phyloP scores from a whole-genome alignment of 2,113 vertebrate genomes.

The Poecile atricapillus region DNA sequence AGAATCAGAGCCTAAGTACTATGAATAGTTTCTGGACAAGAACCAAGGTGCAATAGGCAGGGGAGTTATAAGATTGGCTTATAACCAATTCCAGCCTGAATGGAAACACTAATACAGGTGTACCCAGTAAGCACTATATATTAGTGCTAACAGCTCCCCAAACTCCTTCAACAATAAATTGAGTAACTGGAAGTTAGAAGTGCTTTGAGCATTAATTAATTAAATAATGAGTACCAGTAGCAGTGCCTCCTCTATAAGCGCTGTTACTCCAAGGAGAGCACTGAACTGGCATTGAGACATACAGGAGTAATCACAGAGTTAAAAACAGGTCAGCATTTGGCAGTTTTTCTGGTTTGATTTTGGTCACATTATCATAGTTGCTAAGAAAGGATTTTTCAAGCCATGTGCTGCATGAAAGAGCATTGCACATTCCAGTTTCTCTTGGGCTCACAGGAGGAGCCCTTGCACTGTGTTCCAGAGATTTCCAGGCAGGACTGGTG shows the following conservation, averaged over 20 bases:
- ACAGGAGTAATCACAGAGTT: background rate
- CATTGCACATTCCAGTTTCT: background rate
- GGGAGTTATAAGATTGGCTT: background rate
- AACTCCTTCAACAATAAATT: background rate
- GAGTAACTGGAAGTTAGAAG: background rate
- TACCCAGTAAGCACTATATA: background rate
- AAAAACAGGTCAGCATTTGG: background rate
- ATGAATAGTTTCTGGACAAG: background rate
- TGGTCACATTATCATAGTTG: background rate
- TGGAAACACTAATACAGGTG: background rate
- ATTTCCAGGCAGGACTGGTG: background rate
- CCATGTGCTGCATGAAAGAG: background rate
- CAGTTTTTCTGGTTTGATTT: background rate
- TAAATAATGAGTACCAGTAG: background rate
- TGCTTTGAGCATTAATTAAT: background rate
- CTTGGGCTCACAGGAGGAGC: background rate
- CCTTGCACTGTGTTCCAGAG: too few relatives aligned
- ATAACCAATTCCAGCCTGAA: background rate
- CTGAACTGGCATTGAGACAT: background rate
- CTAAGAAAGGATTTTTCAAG: background rate
- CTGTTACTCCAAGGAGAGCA: background rate
- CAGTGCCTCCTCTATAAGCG: fast-evolving
- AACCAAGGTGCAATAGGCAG: background rate
- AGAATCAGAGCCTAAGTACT: background rate
- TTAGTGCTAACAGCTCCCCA: background rate